These are phyloP conservation scores for Nebria brevicollis DNA, from an alignment of 2,888 invertebrate species.

Conservation along the genomic window DNA sequence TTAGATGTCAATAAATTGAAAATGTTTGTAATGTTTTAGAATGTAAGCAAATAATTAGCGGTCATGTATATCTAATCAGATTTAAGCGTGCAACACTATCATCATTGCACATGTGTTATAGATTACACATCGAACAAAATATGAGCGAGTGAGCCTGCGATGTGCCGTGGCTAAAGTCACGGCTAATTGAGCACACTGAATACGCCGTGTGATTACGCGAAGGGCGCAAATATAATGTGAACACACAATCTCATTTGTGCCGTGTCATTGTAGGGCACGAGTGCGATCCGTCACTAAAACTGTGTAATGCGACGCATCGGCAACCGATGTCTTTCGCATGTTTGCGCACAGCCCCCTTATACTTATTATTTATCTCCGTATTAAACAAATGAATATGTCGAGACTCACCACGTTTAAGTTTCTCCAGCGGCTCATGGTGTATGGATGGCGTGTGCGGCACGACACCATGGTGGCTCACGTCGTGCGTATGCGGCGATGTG, in stretches of 20 bases:
- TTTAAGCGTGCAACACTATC: too few species aligned
- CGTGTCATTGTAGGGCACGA: conserved; percentile 9
- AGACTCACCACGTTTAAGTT: conserved; percentile 80
- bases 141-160: too few species aligned
- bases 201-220: conserved; percentile 16
- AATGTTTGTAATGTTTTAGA: too few species aligned
- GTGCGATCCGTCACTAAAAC: conserved; percentile 6
- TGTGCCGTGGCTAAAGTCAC: conserved; percentile 4
- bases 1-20: too few species aligned
- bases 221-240: neutral
- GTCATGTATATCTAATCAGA: too few species aligned
- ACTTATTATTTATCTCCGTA: too few species aligned
- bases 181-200: conserved; percentile 17
- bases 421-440: conserved; percentile 80
- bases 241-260: neutral
- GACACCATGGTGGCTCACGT: conserved; percentile 70
- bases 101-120: too few species aligned
- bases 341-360: neutral
- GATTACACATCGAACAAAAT: too few species aligned
- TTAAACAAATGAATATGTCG: conserved; percentile 14
- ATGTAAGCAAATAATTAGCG: too few species aligned
- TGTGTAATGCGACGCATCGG: neutral
- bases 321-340: neutral
- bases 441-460: conserved; percentile 68
- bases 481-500: conserved; percentile 57